Evolutionary conservation across 2,888 invertebrate species (phyloP).

Genomic region (Caenorhabditis sp.): DNA sequence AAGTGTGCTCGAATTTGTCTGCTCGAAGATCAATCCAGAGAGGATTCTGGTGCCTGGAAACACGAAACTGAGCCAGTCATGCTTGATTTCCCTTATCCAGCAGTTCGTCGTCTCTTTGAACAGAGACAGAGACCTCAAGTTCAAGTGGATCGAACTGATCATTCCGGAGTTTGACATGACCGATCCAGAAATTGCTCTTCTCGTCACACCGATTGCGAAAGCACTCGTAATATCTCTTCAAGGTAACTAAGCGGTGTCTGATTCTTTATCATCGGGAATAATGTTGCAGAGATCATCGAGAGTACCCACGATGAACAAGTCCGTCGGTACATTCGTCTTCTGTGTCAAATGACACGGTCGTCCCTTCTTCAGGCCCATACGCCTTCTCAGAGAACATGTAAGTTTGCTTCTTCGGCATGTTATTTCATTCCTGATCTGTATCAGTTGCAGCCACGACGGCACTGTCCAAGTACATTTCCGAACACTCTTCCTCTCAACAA

Average conservation of each 20-base stretch:
- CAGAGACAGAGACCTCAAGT: slow-evolving; percentile 76
- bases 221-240: slow-evolving; percentile 57
- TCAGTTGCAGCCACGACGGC: slow-evolving; percentile 34
- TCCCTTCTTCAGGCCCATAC: slow-evolving; percentile 43
- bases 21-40: slow-evolving; percentile 90
- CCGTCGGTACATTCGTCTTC: slow-evolving; percentile 40
- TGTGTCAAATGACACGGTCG: slow-evolving; percentile 50
- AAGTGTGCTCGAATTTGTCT: slow-evolving; percentile 91
- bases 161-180: slow-evolving; percentile 63
- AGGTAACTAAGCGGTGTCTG: slow-evolving; percentile 39
- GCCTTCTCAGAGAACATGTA: slow-evolving; percentile 49
- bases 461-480: slow-evolving; percentile 28
- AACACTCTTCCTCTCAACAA: slow-evolving; percentile 29
- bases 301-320: slow-evolving; percentile 36
- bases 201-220: slow-evolving; percentile 62
- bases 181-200: slow-evolving; percentile 53
- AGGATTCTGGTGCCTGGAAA: slow-evolving; percentile 85
- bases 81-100: slow-evolving; percentile 93
- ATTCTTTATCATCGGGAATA: no score
- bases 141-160: slow-evolving; percentile 70
- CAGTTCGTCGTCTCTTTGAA: slow-evolving; percentile 85
- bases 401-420: slow-evolving; percentile 3
- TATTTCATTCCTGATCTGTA: neutral
- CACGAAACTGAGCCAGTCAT: slow-evolving; percentile 89
- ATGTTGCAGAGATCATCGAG: slow-evolving; percentile 58